A percentile compares a stretch with the other conserved stretches of the same genome.
These are phyloP conservation scores for Seira ritae DNA, from an alignment of 2,888 invertebrate genomes.

Conservation along the genomic window DNA sequence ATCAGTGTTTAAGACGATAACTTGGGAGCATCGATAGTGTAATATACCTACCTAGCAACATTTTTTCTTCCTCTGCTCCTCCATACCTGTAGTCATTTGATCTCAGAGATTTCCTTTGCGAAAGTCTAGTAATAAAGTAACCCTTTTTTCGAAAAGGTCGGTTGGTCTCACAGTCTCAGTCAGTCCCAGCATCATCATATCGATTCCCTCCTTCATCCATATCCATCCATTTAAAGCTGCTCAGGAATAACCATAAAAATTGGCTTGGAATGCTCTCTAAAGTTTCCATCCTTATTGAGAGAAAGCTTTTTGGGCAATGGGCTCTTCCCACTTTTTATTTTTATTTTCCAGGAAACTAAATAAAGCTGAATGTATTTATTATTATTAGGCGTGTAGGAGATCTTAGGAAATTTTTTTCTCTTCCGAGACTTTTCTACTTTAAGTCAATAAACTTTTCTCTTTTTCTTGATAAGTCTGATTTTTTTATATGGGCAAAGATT, in stretches of 20 bases:
- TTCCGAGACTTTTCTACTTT: not conserved
- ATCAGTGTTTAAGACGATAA: not conserved
- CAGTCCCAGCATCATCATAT: no score
- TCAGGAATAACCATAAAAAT: no score
- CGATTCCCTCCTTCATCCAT: no score
- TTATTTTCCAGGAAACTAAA: not conserved
- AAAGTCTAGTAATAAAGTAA: conserved; percentile 55
- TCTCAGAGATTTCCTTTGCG: conserved; percentile 48
- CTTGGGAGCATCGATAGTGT: not conserved
- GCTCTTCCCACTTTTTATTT: not conserved
- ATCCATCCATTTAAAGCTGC: no score
- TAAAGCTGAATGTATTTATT: not conserved
- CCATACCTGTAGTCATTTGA: conserved; percentile 60
- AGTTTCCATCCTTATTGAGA: no score
- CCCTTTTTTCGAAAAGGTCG: conserved; percentile 28
- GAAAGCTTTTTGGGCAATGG: not conserved
- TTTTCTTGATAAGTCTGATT: not conserved
- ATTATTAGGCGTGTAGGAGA: not conserved
- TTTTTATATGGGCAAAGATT: not conserved
- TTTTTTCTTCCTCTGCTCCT: no score
- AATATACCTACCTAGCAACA: not conserved
- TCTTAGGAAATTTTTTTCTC: not conserved
- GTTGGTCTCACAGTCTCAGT: no score
- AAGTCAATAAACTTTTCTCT: not conserved
- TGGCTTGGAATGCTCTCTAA: no score